phyloP scores from a whole-genome alignment of 1,140 invertebrate species.

The Orussus abietinus region DNA sequence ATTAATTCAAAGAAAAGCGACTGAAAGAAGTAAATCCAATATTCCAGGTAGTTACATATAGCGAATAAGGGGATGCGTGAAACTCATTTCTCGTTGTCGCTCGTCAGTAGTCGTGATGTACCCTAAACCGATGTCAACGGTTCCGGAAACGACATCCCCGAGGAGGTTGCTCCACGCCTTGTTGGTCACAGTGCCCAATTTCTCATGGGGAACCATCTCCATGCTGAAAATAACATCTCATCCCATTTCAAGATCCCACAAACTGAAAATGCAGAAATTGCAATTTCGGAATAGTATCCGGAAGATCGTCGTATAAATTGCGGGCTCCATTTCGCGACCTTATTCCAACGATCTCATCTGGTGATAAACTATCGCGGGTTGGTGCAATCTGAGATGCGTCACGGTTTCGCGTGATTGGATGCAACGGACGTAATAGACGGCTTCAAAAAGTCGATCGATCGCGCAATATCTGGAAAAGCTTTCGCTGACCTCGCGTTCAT shows the following conservation, averaged over 20 bases:
- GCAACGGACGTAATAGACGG: no score
- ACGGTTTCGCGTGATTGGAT: no score
- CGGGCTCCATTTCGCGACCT: no score
- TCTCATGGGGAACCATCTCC: slow-evolving; percentile 49
- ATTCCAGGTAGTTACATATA: slow-evolving; percentile 51
- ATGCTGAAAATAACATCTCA: slow-evolving; percentile 38
- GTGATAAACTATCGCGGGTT: no score
- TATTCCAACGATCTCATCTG: no score
- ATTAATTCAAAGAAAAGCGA: neutral
- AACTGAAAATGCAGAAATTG: neutral
- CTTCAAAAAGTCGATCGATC: slow-evolving; percentile 4
- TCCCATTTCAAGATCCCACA: neutral
- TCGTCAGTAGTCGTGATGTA: slow-evolving; percentile 56
- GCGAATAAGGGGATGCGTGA: slow-evolving; percentile 58
- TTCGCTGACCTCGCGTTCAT: slow-evolving; percentile 44
- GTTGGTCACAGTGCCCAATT: slow-evolving; percentile 56
- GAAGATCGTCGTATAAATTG: neutral
- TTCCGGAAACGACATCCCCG: slow-evolving; percentile 54
- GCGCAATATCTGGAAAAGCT: slow-evolving; percentile 6
- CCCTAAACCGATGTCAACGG: slow-evolving; percentile 59
- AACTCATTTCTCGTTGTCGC: slow-evolving; percentile 55
- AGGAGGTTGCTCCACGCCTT: slow-evolving; percentile 61
- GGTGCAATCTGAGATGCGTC: no score
- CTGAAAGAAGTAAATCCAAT: slow-evolving; percentile 14
- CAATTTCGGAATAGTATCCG: neutral